A percentile compares a stretch with the other conserved stretches of the same genome.
Conservation (phyloP, 2,888 invertebrate species). For the Nephrocerus scutellatus region DNA sequence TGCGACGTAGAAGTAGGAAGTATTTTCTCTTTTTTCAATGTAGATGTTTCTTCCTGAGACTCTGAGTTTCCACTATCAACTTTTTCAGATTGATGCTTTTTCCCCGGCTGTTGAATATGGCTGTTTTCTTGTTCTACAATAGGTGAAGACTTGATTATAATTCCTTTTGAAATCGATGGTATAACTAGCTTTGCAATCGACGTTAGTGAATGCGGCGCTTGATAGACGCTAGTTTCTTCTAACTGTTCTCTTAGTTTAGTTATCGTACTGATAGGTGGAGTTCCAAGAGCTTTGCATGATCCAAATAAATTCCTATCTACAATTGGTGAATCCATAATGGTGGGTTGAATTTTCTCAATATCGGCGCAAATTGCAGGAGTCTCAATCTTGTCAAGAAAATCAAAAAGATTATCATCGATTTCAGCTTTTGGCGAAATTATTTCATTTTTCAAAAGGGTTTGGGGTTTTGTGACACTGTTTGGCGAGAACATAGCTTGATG, state of each 20-base stretch:
- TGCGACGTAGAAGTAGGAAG: no score
- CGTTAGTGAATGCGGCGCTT: not conserved
- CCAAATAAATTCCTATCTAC: constrained; percentile 15
- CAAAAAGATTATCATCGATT: constrained; percentile 40
- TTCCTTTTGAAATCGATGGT: no score
- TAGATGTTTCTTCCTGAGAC: no score
- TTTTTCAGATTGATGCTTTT: not conserved
- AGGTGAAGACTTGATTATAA: constrained; percentile 1
- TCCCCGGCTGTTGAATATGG: constrained; percentile 11
- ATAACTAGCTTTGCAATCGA: not conserved
- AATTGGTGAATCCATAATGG: constrained; percentile 28
- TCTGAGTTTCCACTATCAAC: no score
- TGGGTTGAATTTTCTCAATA: constrained; percentile 45
- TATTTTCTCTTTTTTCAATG: no score
- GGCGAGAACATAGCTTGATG: no score
- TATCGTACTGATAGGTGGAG: constrained; percentile 15
- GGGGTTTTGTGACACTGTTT: constrained; percentile 14
- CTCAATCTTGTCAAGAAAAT: constrained; percentile 38
- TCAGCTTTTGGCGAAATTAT: constrained; percentile 28
- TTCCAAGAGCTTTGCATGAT: constrained; percentile 12
- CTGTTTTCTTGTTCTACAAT: constrained; percentile 7
- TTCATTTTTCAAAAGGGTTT: constrained; percentile 24
- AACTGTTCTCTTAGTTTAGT: constrained; percentile 18
- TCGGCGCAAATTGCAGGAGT: constrained; percentile 33
- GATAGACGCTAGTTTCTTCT: constrained; percentile 6